Conservation (phyloP, 1,140 invertebrate genomes). For the Leguminivora glycinivorella region DNA sequence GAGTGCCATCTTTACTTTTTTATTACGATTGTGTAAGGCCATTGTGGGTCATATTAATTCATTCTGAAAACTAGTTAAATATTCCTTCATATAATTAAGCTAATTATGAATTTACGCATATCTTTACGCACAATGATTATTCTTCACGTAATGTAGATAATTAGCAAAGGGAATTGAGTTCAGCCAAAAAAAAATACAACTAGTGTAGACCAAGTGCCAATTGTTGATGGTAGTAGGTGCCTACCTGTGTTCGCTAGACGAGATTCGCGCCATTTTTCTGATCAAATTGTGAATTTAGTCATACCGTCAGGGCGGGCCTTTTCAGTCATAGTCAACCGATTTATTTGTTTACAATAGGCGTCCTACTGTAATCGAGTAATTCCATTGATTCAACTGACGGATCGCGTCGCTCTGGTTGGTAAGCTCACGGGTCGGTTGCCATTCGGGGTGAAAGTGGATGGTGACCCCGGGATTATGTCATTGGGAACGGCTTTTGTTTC, state of each 20-base stretch:
- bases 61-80: not conserved
- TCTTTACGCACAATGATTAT: no score
- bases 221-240: no score
- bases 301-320: not conserved
- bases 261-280: no score
- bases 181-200: no score
- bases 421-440: not conserved
- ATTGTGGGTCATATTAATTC: not conserved
- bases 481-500: conserved; percentile 4
- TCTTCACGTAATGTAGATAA: no score
- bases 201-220: no score
- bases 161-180: no score
- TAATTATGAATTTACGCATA: no score
- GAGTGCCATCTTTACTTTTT: not conserved
- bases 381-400: not conserved
- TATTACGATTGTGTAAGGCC: not conserved
- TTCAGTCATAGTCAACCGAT: not conserved
- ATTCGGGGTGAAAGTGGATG: conserved; percentile 17
- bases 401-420: conserved; percentile 2
- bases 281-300: no score
- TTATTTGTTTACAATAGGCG: not conserved
- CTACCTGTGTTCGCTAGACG: no score
- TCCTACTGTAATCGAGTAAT: not conserved
- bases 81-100: no score
- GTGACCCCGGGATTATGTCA: conserved; percentile 23